Conservation (phyloP, 2,797 vertebrate genomes). For the Pseudomugil tenellus region DNA sequence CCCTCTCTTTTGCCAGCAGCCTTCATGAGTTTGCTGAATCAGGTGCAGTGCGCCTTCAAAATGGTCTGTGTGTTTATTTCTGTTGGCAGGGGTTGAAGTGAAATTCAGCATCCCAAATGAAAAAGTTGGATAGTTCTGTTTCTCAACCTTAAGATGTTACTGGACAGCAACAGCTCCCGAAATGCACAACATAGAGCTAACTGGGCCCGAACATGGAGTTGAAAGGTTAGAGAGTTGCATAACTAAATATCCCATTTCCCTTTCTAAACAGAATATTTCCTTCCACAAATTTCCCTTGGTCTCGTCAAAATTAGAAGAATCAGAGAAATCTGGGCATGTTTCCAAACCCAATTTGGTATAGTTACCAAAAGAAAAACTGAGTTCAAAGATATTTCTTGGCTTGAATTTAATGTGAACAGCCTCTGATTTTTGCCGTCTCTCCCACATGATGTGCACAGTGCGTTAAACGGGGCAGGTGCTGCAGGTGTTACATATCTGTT, state of each 20-base stretch:
- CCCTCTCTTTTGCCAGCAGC: too few relatives aligned
- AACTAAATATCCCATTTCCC: not conserved
- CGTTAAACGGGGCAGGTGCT: slow-evolving; percentile 70
- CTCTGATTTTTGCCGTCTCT: slow-evolving; percentile 39
- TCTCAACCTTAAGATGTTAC: too few relatives aligned
- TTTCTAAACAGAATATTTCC: slow-evolving; percentile 17
- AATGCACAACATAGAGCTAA: too few relatives aligned
- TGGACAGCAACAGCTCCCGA: too few relatives aligned
- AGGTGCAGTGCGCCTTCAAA: too few relatives aligned
- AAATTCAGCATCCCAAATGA: too few relatives aligned
- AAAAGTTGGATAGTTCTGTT: too few relatives aligned
- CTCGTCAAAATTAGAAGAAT: slow-evolving; percentile 17
- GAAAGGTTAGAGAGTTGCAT: too few relatives aligned
- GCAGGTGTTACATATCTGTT: slow-evolving; percentile 73
- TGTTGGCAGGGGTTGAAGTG: too few relatives aligned
- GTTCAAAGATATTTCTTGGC: slow-evolving; percentile 51
- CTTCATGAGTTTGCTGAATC: too few relatives aligned
- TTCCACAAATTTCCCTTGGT: slow-evolving; percentile 3
- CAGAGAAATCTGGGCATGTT: not conserved
- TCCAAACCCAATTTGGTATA: slow-evolving; percentile 31
- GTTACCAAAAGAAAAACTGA: slow-evolving; percentile 22
- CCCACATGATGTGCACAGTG: slow-evolving; percentile 45
- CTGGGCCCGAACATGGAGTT: too few relatives aligned
- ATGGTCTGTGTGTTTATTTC: too few relatives aligned
- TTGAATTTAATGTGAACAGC: slow-evolving; percentile 28